Evolutionary conservation across 2,888 invertebrate genomes (phyloP).

Genomic region (Ceraclea dissimilis): DNA sequence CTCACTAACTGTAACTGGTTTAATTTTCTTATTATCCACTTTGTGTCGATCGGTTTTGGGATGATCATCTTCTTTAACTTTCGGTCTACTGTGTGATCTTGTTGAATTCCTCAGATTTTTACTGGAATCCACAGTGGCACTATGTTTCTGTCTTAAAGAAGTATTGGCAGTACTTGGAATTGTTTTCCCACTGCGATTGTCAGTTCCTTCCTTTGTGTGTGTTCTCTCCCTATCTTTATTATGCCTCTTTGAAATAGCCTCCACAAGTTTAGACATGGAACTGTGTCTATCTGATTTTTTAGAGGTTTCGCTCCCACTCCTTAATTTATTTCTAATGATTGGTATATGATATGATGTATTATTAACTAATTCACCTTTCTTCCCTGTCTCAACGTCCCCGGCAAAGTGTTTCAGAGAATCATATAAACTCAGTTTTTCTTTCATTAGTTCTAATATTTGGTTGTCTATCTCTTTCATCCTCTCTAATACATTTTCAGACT

Average conservation of each 20-base stretch:
- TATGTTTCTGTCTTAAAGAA: neutral
- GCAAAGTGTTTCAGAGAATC: conserved; percentile 33
- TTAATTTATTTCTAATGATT: neutral
- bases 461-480: conserved; percentile 55
- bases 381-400: neutral
- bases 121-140: neutral
- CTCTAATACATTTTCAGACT: conserved; percentile 39
- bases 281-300: neutral
- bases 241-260: neutral
- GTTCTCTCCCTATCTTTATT: neutral
- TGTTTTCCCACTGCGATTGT: neutral
- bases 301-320: neutral
- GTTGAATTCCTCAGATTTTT: neutral
- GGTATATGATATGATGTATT: conserved; percentile 1
- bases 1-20: too few relatives aligned
- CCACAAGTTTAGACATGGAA: neutral
- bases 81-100: neutral
- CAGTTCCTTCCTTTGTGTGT: neutral
- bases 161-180: neutral
- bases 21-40: neutral
- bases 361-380: neutral
- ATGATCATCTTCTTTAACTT: neutral
- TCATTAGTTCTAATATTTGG: conserved; percentile 49
- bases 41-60: neutral
- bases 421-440: conserved; percentile 52